Evolutionary conservation across 2,888 invertebrate genomes (phyloP).

Genomic region (Clivina fossor): DNA sequence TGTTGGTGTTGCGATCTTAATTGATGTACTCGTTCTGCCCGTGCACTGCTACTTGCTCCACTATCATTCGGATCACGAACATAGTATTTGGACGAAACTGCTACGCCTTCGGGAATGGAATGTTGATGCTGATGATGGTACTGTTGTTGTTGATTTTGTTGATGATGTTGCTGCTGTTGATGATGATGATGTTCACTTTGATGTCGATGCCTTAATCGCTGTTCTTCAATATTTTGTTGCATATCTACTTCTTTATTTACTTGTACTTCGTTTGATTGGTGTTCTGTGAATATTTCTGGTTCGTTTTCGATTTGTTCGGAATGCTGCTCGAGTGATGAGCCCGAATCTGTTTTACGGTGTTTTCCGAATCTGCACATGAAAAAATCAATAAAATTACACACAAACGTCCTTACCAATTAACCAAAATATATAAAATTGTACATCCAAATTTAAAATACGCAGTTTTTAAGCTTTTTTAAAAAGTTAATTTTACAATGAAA

Average conservation of each 20-base stretch:
- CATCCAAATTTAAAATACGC: no score
- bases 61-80: conserved; percentile 9
- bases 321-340: conserved; percentile 57
- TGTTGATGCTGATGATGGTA: conserved; percentile 10
- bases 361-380: conserved; percentile 61
- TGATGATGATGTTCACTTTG: conserved; percentile 30
- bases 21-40: conserved; percentile 55
- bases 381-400: conserved; percentile 21
- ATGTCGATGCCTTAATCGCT: conserved; percentile 35
- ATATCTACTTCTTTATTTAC: conserved; percentile 20
- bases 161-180: conserved; percentile 27
- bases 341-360: conserved; percentile 62
- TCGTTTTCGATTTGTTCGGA: conserved; percentile 43
- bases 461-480: no score
- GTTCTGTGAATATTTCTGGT: conserved; percentile 28
- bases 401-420: no score
- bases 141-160: conserved; percentile 34
- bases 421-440: no score
- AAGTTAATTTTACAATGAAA: no score
- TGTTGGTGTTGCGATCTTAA: conserved; percentile 59
- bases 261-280: conserved; percentile 14
- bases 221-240: conserved; percentile 35
- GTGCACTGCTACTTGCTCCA: conserved; percentile 7
- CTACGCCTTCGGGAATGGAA: conserved; percentile 46
- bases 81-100: conserved; percentile 47